Conservation (phyloP, 2,797 vertebrate genomes). For the Oreonectes daqikongensis region DNA sequence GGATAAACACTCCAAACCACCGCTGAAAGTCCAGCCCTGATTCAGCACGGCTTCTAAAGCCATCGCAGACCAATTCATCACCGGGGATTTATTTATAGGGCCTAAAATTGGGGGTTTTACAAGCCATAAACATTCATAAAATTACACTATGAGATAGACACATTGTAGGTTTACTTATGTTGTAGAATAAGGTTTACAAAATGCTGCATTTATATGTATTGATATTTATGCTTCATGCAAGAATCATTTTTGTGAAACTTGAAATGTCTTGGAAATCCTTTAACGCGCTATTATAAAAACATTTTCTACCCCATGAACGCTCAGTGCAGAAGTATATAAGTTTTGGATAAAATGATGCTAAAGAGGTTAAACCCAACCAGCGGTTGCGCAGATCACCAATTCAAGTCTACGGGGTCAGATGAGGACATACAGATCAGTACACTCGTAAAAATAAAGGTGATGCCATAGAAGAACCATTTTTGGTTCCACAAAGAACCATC, state of each 20-base stretch:
- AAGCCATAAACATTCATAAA: conserved; percentile 41
- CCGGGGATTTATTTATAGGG: conserved; percentile 25
- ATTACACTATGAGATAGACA: no score
- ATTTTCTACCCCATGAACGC: not conserved
- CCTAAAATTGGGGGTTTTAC: conserved; percentile 39
- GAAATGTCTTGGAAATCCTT: not conserved
- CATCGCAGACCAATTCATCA: conserved; percentile 37
- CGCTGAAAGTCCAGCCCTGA: conserved; percentile 28
- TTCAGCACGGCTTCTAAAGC: conserved; percentile 36
- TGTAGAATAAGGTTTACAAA: not conserved
- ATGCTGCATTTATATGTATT: not conserved
- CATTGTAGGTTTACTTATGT: not conserved
- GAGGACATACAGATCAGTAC: conserved; percentile 40
- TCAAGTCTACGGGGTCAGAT: not conserved
- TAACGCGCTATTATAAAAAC: not conserved
- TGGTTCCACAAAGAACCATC: no score
- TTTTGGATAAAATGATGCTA: not conserved
- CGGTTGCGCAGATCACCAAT: not conserved
- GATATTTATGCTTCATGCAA: conserved; percentile 3
- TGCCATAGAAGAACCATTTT: no score
- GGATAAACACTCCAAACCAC: conserved; percentile 39
- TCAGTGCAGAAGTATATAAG: not conserved
- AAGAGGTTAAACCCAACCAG: not conserved
- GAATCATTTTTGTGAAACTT: not conserved
- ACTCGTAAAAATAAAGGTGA: no score